Base-by-base conservation (phyloP, 2,113 vertebrate genomes). In the Saccopteryx bilineata region DNA sequence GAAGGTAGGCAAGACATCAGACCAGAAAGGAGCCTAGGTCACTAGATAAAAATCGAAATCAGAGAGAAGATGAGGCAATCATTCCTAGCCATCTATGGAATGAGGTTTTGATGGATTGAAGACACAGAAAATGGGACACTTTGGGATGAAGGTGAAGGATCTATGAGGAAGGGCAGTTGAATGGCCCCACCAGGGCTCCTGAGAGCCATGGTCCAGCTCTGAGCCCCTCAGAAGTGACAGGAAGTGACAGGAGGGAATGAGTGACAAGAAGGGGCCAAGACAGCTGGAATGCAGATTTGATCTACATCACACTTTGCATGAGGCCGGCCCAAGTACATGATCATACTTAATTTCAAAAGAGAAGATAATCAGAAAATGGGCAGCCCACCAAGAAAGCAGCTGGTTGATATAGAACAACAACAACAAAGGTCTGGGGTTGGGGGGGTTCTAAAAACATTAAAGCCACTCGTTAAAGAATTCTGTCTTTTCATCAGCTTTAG, bases 401-500 rank as follows among this genome's bases (percentile, higher is more conserved):
- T 52, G 54, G 50, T 31, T 93, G 58, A 72, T 33, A 76, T 0
- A 31, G 15, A 84, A 72, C 17, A 84, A 19, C 39, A 88, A 65
- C 33, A 48, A 91, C 39, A 39, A 61, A 78, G 13, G 7, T 12
- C 61, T 84, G 21, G 3, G 18, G 24, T 12, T 2, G 24, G 33
- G 33, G 54, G 10, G 4, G 7, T 60, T 19, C 33, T 89, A 68
- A 82, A 6, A 69, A 54, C 6, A 56, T 46, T 26, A 83, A 95
- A 92, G 56, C 9, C 48, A 76, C 52, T 90, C 48, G 33, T 63
- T 69, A 69, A 74, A 93, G 69, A 87, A 69, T 28, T 91, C 48
- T 68, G 17, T 10, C 33, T 76, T 58, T 46, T 79, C 12, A 24
- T 52, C 12, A 68, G 58, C 48, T 93, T 91, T 86, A 39, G 12